Evolutionary conservation across 2,888 invertebrate genomes (phyloP).

Genomic region (Myopa testacea): DNA sequence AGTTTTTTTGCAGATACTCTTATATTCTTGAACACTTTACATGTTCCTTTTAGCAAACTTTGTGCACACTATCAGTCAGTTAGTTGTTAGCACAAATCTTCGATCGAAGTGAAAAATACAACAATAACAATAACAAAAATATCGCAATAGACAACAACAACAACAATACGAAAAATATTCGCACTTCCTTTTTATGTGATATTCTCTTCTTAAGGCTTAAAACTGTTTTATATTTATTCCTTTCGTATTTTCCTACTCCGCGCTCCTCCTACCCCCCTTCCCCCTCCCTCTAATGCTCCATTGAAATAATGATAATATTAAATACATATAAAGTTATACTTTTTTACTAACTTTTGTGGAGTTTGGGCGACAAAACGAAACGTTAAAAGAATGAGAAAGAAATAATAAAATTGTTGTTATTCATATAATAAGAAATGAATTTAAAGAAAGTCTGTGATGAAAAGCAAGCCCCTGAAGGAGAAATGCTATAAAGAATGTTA

Average conservation of each 20-base stretch:
- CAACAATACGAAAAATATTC: slow-evolving; percentile 25
- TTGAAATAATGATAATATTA: not conserved
- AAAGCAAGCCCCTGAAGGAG: slow-evolving; percentile 33
- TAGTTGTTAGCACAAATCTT: not conserved
- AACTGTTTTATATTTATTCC: slow-evolving; percentile 2
- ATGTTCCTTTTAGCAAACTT: no score
- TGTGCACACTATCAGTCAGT: no score
- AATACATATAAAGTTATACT: not conserved
- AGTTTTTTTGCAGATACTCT: not conserved
- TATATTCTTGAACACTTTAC: no score
- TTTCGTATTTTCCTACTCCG: not conserved
- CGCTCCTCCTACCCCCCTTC: no score
- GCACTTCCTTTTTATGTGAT: slow-evolving; percentile 40
- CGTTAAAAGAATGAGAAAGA: slow-evolving; percentile 11
- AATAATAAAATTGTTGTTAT: slow-evolving; percentile 32
- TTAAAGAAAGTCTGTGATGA: slow-evolving; percentile 39
- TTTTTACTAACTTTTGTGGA: not conserved
- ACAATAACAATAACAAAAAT: not conserved
- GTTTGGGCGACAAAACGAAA: not conserved
- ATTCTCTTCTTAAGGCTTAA: slow-evolving; percentile 36
- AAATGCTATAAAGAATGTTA: slow-evolving; percentile 18
- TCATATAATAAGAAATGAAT: slow-evolving; percentile 32
- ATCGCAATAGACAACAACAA: slow-evolving; percentile 18
- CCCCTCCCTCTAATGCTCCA: no score
- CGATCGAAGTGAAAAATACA: not conserved